These are phyloP conservation scores for Malaclemys terrapin DNA, from an alignment of 2,113 vertebrate species.

Conservation along the genomic window DNA sequence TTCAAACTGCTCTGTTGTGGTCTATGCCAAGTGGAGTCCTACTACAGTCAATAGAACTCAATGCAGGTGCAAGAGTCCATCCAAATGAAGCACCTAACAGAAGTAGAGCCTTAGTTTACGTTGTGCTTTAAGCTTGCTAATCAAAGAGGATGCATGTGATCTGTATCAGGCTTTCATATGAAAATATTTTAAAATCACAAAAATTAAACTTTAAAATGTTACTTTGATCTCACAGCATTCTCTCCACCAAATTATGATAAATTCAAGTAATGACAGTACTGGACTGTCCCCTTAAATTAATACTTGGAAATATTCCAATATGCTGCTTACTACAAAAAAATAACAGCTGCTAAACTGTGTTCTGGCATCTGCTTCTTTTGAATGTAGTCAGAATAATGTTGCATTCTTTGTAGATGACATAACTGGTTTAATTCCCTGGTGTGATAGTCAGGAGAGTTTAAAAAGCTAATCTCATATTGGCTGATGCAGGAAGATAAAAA, in stretches of 20 bases:
- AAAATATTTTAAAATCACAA: not conserved
- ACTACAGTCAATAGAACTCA: not conserved
- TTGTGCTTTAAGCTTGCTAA: not conserved
- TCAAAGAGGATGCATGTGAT: not conserved
- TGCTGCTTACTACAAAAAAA: not conserved
- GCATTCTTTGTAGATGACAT: not conserved
- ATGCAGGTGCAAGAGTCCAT: not conserved
- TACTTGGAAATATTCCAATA: not conserved
- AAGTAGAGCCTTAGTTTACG: not conserved
- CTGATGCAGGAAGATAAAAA: conserved; percentile 34
- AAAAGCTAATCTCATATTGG: conserved; percentile 26
- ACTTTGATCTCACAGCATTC: not conserved
- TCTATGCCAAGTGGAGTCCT: not conserved
- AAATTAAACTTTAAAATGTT: not conserved
- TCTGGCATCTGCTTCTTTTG: conserved; percentile 3
- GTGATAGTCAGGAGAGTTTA: not conserved
- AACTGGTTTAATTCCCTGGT: conserved; percentile 8
- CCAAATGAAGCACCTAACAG: not conserved
- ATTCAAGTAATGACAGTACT: not conserved
- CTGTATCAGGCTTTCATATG: not conserved
- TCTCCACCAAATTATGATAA: not conserved
- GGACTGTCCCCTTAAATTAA: not conserved
- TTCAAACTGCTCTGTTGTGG: not conserved
- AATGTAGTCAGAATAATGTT: not conserved
- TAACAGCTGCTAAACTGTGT: not conserved